Evolutionary conservation across 2,888 invertebrate genomes (phyloP).

Genomic region (Acronicta psi): DNA sequence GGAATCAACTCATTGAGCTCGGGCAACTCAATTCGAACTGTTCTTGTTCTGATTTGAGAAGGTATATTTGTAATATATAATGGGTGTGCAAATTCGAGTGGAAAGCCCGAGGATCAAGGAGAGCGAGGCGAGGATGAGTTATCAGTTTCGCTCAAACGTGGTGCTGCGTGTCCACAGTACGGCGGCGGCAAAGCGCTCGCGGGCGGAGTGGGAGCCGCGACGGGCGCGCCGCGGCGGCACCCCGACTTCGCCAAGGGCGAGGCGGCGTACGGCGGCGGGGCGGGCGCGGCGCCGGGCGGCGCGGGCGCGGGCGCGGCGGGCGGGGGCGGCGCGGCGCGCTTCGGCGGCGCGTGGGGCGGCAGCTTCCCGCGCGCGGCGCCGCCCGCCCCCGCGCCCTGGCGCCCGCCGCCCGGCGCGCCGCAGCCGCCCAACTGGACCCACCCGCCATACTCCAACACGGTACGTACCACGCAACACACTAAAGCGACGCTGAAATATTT

Average conservation of each 20-base stretch:
- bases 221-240: conserved; percentile 66
- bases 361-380: conserved; percentile 76
- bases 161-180: conserved; percentile 67
- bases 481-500: too few relatives aligned
- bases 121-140: conserved; percentile 18
- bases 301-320: conserved; percentile 53
- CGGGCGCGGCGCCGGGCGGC: conserved; percentile 45
- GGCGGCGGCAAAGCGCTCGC: conserved; percentile 88
- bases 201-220: conserved; percentile 88
- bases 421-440: conserved; percentile 78
- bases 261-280: conserved; percentile 54
- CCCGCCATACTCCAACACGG: conserved; percentile 69
- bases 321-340: conserved; percentile 56
- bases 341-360: conserved; percentile 70
- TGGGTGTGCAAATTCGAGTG: neutral
- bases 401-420: conserved; percentile 69
- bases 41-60: neutral
- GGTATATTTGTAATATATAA: neutral
- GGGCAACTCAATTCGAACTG: conserved; percentile 6
- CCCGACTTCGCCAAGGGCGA: conserved; percentile 74
- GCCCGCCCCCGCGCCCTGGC: conserved; percentile 74
- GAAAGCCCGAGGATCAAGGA: neutral
- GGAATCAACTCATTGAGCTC: conserved; percentile 5
- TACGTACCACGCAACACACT: conserved; percentile 8
- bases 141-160: conserved; percentile 21